A percentile compares a stretch with the other conserved stretches of the same genome.
phyloP scores from a whole-genome alignment of 2,113 vertebrate species.

The Seriola dumerili region DNA sequence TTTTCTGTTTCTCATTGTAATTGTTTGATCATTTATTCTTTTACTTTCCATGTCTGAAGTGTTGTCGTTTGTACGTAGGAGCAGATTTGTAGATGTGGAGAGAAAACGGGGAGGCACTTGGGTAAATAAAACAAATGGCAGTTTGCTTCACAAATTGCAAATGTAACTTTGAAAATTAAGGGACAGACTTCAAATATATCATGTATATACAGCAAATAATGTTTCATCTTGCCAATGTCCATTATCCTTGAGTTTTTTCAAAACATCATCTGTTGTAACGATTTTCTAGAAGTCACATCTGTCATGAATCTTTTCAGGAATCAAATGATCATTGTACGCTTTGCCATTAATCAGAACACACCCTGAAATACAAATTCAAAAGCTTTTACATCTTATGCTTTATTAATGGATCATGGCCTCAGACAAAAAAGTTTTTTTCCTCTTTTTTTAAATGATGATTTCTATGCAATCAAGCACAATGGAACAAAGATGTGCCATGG shows the following conservation, averaged over 20 bases:
- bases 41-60: conserved; percentile 54
- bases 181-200: conserved; percentile 43
- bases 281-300: not conserved
- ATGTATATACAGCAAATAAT: conserved; percentile 45
- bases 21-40: conserved; percentile 64
- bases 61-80: conserved; percentile 58
- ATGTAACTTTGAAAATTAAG: conserved; percentile 64
- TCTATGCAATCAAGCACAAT: conserved; percentile 83
- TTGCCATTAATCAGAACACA: conserved; percentile 51
- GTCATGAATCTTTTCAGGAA: conserved; percentile 21
- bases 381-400: conserved; percentile 61
- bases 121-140: conserved; percentile 24
- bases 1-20: conserved; percentile 65
- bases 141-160: conserved; percentile 29
- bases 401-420: conserved; percentile 68
- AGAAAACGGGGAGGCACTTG: conserved; percentile 40
- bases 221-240: conserved; percentile 39
- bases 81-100: conserved; percentile 59
- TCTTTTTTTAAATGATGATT: conserved; percentile 66
- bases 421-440: conserved; percentile 31
- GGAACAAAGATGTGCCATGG: conserved; percentile 84
- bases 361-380: conserved; percentile 43
- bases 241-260: conserved; percentile 6
- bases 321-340: conserved; percentile 37
- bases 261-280: conserved; percentile 12